A percentile compares a stretch with the other conserved stretches of the same genome.
These are phyloP conservation scores for Bombus cullumanus DNA, from an alignment of 1,140 invertebrate species.

Conservation along the genomic window DNA sequence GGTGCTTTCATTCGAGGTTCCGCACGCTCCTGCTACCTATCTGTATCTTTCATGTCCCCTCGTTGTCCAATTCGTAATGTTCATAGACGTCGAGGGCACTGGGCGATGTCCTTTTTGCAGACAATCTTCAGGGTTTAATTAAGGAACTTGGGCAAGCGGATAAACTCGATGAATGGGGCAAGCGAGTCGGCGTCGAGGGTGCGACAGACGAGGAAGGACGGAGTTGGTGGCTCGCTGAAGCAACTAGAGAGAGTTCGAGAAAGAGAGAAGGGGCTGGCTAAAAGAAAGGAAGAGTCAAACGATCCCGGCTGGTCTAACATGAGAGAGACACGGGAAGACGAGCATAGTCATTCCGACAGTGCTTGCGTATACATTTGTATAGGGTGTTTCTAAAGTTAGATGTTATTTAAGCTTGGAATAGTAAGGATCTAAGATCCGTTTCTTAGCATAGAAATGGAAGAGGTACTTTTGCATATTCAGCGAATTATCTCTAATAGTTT, in stretches of 20 bases:
- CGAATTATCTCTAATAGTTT: no score
- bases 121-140: constrained; percentile 83
- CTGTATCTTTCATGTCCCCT: constrained; percentile 51
- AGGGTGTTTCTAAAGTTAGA: not conserved
- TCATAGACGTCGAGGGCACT: constrained; percentile 54
- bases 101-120: constrained; percentile 81
- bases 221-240: not conserved
- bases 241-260: constrained; percentile 66
- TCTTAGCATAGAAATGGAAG: no score
- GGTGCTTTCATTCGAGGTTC: constrained; percentile 20
- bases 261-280: not conserved
- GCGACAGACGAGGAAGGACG: constrained; percentile 16
- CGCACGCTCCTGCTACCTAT: constrained; percentile 6
- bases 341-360: constrained; percentile 40
- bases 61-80: constrained; percentile 62
- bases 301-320: constrained; percentile 64
- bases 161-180: constrained; percentile 80
- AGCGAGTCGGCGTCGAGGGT: constrained; percentile 32
- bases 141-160: constrained; percentile 80
- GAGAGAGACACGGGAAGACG: constrained; percentile 55
- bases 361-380: not conserved
- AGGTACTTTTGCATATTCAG: no score
- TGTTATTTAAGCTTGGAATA: no score
- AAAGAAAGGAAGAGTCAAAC: constrained; percentile 71
- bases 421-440: no score